A percentile compares a stretch with the other conserved stretches of the same genome.
phyloP scores from a whole-genome alignment of 2,113 vertebrate genomes.

The Cyprinodon variegatus region DNA sequence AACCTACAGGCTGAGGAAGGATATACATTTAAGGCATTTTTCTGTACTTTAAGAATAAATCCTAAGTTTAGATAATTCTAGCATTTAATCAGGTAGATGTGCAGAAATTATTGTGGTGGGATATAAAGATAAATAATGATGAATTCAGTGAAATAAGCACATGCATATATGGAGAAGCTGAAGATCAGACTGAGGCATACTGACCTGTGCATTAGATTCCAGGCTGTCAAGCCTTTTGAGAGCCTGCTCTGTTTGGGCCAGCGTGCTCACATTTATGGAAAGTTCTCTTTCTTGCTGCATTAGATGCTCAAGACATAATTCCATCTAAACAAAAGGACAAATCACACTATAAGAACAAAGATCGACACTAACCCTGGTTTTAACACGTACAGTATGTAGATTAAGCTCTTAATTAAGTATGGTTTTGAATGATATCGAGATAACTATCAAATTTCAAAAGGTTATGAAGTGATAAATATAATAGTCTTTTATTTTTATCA shows the following conservation, averaged over 20 bases:
- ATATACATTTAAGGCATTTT: too few species aligned
- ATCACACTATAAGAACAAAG: not conserved
- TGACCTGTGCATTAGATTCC: conserved; percentile 86
- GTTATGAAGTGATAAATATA: too few species aligned
- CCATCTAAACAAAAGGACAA: conserved; percentile 75
- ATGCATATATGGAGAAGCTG: not conserved
- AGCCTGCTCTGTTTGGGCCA: conserved; percentile 84
- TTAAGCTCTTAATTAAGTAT: too few species aligned
- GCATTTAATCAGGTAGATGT: not conserved
- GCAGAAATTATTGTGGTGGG: not conserved
- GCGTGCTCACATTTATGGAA: conserved; percentile 76
- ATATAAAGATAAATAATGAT: not conserved
- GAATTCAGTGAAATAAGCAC: not conserved
- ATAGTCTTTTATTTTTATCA: not conserved
- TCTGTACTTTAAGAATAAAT: not conserved
- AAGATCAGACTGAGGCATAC: conserved; percentile 4
- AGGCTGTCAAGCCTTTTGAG: conserved; percentile 84
- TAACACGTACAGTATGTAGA: not conserved
- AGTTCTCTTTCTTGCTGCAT: conserved; percentile 84
- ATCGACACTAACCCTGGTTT: not conserved
- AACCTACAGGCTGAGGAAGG: too few species aligned
- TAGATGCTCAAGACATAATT: conserved; percentile 84
- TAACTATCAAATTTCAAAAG: too few species aligned
- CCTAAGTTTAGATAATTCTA: not conserved
- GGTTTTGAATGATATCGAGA: not conserved